Percentiles rank a stretch among this genome's conserved stretches.
Conservation (phyloP, 2,797 vertebrate genomes). For the Oreochromis mossambicus region DNA sequence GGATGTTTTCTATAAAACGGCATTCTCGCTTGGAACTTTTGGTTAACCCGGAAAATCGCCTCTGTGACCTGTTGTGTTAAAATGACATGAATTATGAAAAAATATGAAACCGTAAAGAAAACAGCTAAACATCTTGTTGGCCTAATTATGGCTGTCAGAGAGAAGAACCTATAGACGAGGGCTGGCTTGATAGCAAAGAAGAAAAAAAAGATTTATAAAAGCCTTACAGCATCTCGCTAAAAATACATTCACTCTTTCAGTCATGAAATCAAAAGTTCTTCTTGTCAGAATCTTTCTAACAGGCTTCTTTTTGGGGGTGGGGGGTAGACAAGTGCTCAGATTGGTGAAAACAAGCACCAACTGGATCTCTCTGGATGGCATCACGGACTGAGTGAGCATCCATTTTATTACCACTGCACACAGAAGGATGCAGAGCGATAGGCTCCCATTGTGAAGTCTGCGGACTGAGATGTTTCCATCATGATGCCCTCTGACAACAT, state of each 20-base stretch:
- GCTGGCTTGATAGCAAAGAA: background rate
- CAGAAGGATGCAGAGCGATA: constrained; percentile 19
- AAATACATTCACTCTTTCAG: constrained; percentile 4
- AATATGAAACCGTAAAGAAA: background rate
- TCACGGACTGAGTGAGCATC: constrained; percentile 27
- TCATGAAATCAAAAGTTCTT: background rate
- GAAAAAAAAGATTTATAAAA: background rate
- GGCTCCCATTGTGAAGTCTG: constrained; percentile 16
- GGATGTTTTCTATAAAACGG: background rate
- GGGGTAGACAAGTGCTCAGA: background rate
- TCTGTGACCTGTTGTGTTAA: background rate
- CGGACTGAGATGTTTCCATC: constrained; percentile 53
- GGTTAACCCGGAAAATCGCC: background rate
- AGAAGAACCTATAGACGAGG: background rate
- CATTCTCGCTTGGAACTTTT: background rate
- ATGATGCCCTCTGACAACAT: constrained; percentile 69
- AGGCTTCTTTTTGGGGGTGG: background rate
- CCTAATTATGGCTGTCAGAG: constrained; percentile 6
- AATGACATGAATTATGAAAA: background rate
- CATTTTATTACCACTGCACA: constrained; percentile 47
- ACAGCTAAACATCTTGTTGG: constrained; percentile 1
- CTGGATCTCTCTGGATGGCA: constrained; percentile 4
- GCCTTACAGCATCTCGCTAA: background rate
- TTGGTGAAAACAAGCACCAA: constrained; percentile 15
- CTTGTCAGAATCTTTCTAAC: constrained; percentile 25